Percentiles rank a stretch among this genome's conserved stretches.
These are phyloP conservation scores for Drosophila mayaguana DNA, from an alignment of 2,888 invertebrate genomes.

Conservation along the genomic window DNA sequence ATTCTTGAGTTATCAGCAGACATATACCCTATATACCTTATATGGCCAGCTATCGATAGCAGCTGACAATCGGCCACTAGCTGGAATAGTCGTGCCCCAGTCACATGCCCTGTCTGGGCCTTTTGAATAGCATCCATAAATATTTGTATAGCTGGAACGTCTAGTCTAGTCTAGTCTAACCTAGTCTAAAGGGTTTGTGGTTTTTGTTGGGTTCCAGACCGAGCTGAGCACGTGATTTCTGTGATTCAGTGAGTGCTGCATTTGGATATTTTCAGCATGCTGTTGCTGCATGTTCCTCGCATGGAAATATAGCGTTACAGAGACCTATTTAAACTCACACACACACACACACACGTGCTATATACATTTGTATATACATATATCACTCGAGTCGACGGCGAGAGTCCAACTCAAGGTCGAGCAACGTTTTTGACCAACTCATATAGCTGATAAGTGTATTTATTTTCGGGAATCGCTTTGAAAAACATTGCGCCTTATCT, in stretches of 20 bases:
- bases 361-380: neutral
- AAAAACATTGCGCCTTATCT: constrained; percentile 48
- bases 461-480: constrained; percentile 18
- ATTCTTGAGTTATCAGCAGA: constrained; percentile 37
- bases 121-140: constrained; percentile 15
- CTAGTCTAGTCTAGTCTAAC: neutral
- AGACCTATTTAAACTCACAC: neutral
- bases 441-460: constrained; percentile 33
- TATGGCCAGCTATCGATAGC: constrained; percentile 27
- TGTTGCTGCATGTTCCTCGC: constrained; percentile 20
- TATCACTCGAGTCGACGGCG: constrained; percentile 2
- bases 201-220: constrained; percentile 13
- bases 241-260: constrained; percentile 60
- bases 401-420: constrained; percentile 41
- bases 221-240: constrained; percentile 56
- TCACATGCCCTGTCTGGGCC: constrained; percentile 47
- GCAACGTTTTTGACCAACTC: constrained; percentile 24
- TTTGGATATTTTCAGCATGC: constrained; percentile 40
- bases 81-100: neutral
- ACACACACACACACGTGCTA: neutral
- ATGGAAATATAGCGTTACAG: constrained; percentile 33
- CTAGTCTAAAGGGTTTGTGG: neutral
- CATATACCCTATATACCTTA: constrained; percentile 21
- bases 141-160: constrained; percentile 43
- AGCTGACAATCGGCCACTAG: constrained; percentile 6